Conservation (phyloP, 1,140 invertebrate species). For the Nasonia giraulti region DNA sequence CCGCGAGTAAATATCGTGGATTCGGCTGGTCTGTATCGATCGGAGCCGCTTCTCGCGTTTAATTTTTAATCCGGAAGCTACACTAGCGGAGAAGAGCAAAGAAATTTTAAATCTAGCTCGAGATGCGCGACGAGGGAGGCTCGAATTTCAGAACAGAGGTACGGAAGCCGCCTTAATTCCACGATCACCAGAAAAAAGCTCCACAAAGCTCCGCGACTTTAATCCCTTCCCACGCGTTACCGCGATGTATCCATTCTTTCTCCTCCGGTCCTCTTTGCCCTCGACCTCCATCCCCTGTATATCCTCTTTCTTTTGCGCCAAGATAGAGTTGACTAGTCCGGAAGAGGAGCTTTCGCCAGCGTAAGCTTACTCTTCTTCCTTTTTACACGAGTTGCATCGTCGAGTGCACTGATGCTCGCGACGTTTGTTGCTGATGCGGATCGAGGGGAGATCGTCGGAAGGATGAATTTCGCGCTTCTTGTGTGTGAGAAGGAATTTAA, state of each 20-base stretch:
- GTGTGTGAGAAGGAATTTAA: neutral
- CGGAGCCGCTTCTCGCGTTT: neutral
- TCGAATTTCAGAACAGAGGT: neutral
- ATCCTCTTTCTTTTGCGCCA: neutral
- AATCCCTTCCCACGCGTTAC: neutral
- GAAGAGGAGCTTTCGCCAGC: neutral
- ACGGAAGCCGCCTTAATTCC: neutral
- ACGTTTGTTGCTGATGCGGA: neutral
- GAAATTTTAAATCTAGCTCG: neutral
- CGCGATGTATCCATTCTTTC: neutral
- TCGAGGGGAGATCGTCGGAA: neutral
- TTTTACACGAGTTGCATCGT: neutral
- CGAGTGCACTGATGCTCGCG: neutral
- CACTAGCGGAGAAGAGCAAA: neutral
- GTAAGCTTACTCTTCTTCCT: constrained; percentile 3
- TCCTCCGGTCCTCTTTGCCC: neutral
- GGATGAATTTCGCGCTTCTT: neutral
- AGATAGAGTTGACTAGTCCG: neutral
- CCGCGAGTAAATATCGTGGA: neutral
- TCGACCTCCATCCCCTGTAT: neutral
- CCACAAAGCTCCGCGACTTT: neutral
- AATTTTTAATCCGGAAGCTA: neutral
- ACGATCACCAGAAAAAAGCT: neutral
- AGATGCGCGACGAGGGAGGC: neutral
- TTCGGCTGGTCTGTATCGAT: neutral